Percentiles rank a stretch among this genome's conserved stretches.
phyloP scores from a whole-genome alignment of 2,797 vertebrate genomes.

The Pipistrellus nathusii region DNA sequence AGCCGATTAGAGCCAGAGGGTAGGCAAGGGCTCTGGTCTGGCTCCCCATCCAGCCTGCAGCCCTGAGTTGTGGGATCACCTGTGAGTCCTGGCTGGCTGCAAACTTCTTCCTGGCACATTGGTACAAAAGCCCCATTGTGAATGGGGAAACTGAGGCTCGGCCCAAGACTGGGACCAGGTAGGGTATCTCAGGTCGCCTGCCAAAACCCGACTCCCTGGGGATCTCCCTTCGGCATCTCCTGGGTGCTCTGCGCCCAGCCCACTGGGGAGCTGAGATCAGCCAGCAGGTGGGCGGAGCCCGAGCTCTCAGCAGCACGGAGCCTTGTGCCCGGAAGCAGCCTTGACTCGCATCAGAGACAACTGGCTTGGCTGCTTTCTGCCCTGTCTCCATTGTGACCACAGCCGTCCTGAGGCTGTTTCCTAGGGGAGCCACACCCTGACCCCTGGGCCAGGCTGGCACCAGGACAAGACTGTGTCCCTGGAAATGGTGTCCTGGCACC shows the following conservation, averaged over 20 bases:
- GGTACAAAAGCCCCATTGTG: not conserved
- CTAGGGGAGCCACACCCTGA: not conserved
- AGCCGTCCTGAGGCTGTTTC: not conserved
- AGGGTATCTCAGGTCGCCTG: too few species aligned
- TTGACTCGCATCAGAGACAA: not conserved
- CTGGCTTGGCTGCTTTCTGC: not conserved
- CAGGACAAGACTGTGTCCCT: not conserved
- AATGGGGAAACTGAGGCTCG: not conserved
- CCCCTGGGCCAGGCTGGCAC: not conserved
- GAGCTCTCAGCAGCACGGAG: fast-evolving
- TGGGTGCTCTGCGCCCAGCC: not conserved
- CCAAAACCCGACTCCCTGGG: not conserved
- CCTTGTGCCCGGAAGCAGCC: not conserved
- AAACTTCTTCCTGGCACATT: not conserved
- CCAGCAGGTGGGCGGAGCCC: not conserved
- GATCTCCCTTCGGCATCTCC: not conserved
- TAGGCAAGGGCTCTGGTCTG: not conserved
- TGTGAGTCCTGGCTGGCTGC: not conserved
- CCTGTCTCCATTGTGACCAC: not conserved
- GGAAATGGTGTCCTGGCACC: not conserved
- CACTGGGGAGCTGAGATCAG: not conserved
- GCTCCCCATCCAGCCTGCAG: not conserved
- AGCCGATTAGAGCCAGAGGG: not conserved
- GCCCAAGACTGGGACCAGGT: not conserved
- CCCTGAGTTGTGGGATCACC: not conserved